Evolutionary conservation across 2,113 vertebrate species (phyloP), one percentile per base, ranked within the genome.

Genomic region (Alligator sinensis): DNA sequence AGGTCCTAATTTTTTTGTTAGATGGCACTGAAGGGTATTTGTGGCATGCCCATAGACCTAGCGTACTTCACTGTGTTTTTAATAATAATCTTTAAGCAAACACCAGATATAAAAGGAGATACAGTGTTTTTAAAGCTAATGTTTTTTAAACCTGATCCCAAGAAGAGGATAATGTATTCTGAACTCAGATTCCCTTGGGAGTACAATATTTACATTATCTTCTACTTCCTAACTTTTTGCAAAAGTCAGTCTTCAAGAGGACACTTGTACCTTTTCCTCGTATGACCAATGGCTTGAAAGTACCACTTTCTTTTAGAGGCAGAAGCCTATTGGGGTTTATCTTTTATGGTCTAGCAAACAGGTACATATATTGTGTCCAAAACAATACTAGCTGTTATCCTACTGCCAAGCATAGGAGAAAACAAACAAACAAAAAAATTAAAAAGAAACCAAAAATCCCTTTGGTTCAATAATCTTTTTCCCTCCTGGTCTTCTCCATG

Each of bases 291-390:
- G 82, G 75, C 87, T 95, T 95, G 96, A 86, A 38, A 55, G 55
- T 12, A 2, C 59, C 87, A 82, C 9, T 92, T 77, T 94, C 90
- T 94, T 92, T 38, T 94, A 80, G 90, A 92, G 75, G 30, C 64
- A 70, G 90, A 95, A 94, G 7, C 80, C 83, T 89, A 86, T 87
- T 90, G 76, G 94, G 94, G 88, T 92, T 84, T 87, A 87, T 93
- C 88, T 91, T 87, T 92, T 93, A 86, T 94, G 87, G 95, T 91
- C 91, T 96, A 75, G 80, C 86, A 94, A 96, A 95, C 95, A 96
- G 70, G 84, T 95, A 95, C 94, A 96, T 95, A 94, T 93, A 97
- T 94, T 88, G 34, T 84, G 34, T 87, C 55, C 77, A 7, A 58
- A 95, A 91, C 80, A 96, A 92, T 88, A 94, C 96, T 96, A 68